phyloP scores from a whole-genome alignment of 2,113 vertebrate species.

The Salvelinus alpinus region DNA sequence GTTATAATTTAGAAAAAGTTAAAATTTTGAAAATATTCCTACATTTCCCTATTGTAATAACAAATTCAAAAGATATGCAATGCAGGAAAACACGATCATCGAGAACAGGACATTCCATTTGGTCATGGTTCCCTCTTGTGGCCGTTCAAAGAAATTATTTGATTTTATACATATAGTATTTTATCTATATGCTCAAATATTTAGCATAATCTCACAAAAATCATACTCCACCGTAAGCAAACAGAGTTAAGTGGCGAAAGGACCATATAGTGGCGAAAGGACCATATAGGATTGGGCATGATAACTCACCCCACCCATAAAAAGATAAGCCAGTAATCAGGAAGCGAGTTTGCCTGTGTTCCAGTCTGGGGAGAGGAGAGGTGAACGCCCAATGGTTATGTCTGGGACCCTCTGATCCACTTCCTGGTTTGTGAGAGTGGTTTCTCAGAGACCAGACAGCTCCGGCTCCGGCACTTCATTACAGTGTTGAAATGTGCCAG shows the following conservation, averaged over 20 bases:
- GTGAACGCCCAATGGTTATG: neutral
- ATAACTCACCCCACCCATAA: no score
- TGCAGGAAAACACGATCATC: neutral
- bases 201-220: neutral
- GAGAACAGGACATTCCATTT: conserved; percentile 24
- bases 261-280: no score
- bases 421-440: neutral
- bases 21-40: neutral
- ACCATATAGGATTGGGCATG: no score
- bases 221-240: neutral
- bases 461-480: neutral
- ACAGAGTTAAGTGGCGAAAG: neutral
- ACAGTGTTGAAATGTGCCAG: conserved; percentile 14
- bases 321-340: neutral
- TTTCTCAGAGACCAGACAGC: conserved; percentile 4
- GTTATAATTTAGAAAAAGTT: neutral
- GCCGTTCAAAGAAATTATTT: neutral
- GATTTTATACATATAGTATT: neutral
- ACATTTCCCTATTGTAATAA: neutral
- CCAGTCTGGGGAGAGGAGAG: neutral
- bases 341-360: neutral
- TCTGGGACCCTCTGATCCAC: neutral
- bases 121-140: conserved; percentile 56
- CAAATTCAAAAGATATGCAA: neutral
- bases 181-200: neutral